Evolutionary conservation across 2,113 vertebrate genomes (phyloP).

Genomic region (Menura novaehollandiae): DNA sequence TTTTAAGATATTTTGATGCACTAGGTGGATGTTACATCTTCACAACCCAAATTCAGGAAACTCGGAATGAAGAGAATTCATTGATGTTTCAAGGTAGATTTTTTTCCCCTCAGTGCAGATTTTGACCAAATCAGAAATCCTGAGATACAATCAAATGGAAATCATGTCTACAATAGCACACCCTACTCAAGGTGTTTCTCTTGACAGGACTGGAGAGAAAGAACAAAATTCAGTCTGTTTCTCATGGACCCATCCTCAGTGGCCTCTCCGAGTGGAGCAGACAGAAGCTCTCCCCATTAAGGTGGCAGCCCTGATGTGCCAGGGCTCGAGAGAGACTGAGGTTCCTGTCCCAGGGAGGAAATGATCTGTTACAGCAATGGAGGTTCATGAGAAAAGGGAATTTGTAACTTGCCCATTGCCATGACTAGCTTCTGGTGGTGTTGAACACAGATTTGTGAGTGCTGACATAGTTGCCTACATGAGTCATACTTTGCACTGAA

Average conservation of each 20-base stretch:
- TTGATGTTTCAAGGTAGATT: neutral
- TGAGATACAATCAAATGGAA: neutral
- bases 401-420: rapidly evolving
- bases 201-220: neutral
- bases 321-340: neutral
- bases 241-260: neutral
- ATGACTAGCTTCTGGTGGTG: neutral
- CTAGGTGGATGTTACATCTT: neutral
- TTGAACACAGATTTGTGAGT: neutral
- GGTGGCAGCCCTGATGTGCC: neutral
- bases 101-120: neutral
- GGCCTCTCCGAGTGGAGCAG: neutral
- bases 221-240: neutral
- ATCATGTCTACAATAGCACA: rapidly evolving
- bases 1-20: neutral
- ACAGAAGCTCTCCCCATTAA: neutral
- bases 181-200: neutral
- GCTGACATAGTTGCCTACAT: neutral
- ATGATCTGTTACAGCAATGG: neutral
- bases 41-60: neutral
- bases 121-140: neutral
- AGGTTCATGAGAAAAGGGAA: neutral
- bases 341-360: neutral
- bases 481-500: neutral
- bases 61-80: neutral